Percentiles rank a stretch among this genome's conserved stretches.
Conservation (phyloP, 2,113 vertebrate species). For the Caranx melampygus region DNA sequence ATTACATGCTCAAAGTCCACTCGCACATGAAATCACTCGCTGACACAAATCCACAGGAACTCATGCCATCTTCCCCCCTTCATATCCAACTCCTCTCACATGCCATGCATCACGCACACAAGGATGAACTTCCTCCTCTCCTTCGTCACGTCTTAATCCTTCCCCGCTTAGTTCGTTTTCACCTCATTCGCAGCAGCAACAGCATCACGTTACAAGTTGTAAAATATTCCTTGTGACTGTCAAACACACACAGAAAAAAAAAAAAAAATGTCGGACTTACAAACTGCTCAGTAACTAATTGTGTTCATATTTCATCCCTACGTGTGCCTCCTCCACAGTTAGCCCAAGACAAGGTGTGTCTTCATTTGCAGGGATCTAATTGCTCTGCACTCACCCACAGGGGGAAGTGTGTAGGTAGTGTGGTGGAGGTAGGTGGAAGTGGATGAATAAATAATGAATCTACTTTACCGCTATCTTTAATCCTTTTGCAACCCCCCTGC, state of each 20-base stretch:
- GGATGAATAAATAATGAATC: slow-evolving; percentile 80
- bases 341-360: slow-evolving; percentile 44
- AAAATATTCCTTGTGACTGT: not conserved
- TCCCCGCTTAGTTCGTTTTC: not conserved
- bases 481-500: slow-evolving; percentile 46
- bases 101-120: slow-evolving; percentile 36
- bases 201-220: not conserved
- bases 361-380: slow-evolving; percentile 68
- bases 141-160: slow-evolving; percentile 40
- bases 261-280: slow-evolving; percentile 14
- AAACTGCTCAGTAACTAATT: slow-evolving; percentile 33
- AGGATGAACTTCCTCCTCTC: slow-evolving; percentile 19
- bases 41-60: slow-evolving; percentile 55
- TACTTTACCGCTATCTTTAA: slow-evolving; percentile 70
- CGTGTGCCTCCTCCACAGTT: not conserved
- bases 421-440: slow-evolving; percentile 55
- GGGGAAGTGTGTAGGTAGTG: slow-evolving; percentile 44
- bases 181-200: not conserved
- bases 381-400: slow-evolving; percentile 58
- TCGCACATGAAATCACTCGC: slow-evolving; percentile 54
- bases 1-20: slow-evolving; percentile 19
- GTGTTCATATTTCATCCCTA: slow-evolving; percentile 28
- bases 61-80: not conserved
- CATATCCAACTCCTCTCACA: slow-evolving; percentile 31
- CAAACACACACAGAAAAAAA: not conserved